Conservation (phyloP, 2,888 invertebrate species). For the Allacma fusca region DNA sequence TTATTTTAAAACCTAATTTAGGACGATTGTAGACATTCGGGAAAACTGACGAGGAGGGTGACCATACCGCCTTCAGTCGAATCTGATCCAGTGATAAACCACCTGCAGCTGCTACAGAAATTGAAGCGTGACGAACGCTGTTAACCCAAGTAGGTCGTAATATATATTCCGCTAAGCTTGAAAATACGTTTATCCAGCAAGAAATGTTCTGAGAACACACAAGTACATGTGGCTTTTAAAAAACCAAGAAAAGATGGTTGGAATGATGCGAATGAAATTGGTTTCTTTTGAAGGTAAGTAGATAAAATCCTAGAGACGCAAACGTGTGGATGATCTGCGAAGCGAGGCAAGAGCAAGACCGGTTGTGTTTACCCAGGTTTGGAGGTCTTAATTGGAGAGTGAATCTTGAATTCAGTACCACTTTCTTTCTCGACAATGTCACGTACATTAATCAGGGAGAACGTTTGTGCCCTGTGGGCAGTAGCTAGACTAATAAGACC, state of each 20-base stretch:
- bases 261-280: too few relatives aligned
- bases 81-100: constrained; percentile 5
- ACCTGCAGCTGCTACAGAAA: not conserved
- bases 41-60: not conserved
- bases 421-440: constrained; percentile 16
- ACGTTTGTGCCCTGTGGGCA: constrained; percentile 46
- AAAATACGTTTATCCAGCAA: constrained; percentile 27
- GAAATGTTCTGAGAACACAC: not conserved
- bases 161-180: not conserved
- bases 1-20: not conserved
- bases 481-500: constrained; percentile 37
- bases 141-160: not conserved
- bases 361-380: too few relatives aligned
- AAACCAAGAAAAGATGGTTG: too few relatives aligned
- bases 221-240: not conserved
- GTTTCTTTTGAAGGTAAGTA: too few relatives aligned
- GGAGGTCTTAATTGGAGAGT: too few relatives aligned
- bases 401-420: constrained; percentile 25
- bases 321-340: too few relatives aligned
- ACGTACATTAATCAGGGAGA: constrained; percentile 22
- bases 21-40: constrained; percentile 20
- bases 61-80: constrained; percentile 7
- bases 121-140: constrained; percentile 22
- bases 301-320: too few relatives aligned
- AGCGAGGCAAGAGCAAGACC: too few relatives aligned